Base-by-base conservation (phyloP, 2,797 vertebrate genomes). In the Gadopsis marmoratus region DNA sequence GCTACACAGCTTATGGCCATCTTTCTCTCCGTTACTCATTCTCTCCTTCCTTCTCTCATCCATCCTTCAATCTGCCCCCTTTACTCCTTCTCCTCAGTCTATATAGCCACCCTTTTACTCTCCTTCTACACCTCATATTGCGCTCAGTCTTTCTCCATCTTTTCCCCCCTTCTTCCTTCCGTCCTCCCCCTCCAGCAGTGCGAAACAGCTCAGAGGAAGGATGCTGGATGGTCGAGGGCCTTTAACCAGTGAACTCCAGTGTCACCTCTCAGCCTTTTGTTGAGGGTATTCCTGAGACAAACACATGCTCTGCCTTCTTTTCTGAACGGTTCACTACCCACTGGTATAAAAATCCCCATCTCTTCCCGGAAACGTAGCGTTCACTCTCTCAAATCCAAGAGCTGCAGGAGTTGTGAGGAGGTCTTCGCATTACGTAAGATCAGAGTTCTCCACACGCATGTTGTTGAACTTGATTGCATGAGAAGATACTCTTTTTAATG, bases 251-350 rank as follows among this genome's bases (percentile, higher is more conserved):
- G 78, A 87, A 82, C 80, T 85, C 58, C 21, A 48, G 71, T 65
- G 83, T 63, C 72, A 64, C 79, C 76, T 72, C 59, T 71, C 29
- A 50, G 66, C 35, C 61, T 64, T 83, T 85, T 79, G 88, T 82
- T 74, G 41, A 69, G 77, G 80, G 86, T 89, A 48, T 86, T 82
- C 72, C 86, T 78, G 69, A 84, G 78, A 83, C 62, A 76, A 86
- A 88, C 87, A 89, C 88, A 90, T 88, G 86, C 85, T 91, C 81
- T 87, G 79, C 76, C 78, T 86, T 83, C 73, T 33, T 56, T 67
- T 81, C 68, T 71, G 55, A 71, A 81, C 11, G 76, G 84, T 84
- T 90, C 87, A 85, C 77, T 86, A 78, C 78, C 61, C 83, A 60
- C 56, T 74, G 43, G 60, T 74, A 74, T 74, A 84, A 83, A 85